Conservation (phyloP, 1,140 invertebrate genomes). For the Zaprionus ghesquierei region DNA sequence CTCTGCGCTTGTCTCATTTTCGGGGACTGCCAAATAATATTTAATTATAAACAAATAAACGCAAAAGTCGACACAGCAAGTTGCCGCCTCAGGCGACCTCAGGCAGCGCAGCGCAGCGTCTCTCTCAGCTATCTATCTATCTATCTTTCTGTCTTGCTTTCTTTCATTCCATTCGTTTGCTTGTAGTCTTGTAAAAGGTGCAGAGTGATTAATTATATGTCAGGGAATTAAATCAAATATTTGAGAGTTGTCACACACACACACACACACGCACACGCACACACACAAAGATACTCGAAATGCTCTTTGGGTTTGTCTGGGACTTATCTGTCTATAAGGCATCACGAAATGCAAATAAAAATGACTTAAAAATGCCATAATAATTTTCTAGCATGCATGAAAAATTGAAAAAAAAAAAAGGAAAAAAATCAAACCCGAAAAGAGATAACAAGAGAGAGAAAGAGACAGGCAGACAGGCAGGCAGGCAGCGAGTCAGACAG, state of each 20-base stretch:
- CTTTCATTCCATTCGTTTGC: not conserved
- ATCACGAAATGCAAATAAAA: constrained; percentile 81
- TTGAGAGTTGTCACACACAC: constrained; percentile 63
- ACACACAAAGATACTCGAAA: not conserved
- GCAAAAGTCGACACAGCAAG: constrained; percentile 15
- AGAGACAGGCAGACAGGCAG: constrained; percentile 18
- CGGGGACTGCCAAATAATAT: constrained; percentile 77
- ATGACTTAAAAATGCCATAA: constrained; percentile 76
- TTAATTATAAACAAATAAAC: constrained; percentile 81
- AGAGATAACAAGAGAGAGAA: constrained; percentile 61
- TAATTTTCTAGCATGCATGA: constrained; percentile 64
- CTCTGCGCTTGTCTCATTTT: constrained; percentile 70
- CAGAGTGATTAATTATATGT: constrained; percentile 80
- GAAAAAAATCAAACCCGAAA: too few species aligned
- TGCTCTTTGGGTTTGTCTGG: not conserved
- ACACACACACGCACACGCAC: not conserved
- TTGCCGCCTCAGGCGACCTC: not conserved
- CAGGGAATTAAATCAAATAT: constrained; percentile 81
- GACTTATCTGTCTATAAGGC: constrained; percentile 62
- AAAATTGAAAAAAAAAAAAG: constrained; percentile 66
- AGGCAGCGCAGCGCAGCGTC: constrained; percentile 24
- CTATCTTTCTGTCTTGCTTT: not conserved
- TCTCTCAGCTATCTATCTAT: constrained; percentile 12
- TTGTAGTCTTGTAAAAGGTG: constrained; percentile 60
- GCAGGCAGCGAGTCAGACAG: not conserved